These are phyloP conservation scores for Calidris pugnax DNA, from an alignment of 2,113 vertebrate species.

Conservation along the genomic window DNA sequence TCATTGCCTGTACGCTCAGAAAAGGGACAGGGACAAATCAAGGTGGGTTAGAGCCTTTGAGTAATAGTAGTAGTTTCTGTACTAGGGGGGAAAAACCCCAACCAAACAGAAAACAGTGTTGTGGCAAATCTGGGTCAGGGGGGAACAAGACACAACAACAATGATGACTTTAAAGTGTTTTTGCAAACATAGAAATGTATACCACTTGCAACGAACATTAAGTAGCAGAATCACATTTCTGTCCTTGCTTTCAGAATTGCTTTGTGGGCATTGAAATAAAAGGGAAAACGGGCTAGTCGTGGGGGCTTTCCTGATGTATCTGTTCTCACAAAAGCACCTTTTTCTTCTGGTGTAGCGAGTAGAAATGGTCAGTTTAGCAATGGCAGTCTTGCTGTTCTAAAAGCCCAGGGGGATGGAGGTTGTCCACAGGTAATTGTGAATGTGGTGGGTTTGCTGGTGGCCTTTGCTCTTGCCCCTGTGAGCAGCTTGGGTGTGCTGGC, in stretches of 20 bases:
- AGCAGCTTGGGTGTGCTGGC: background rate
- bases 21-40: background rate
- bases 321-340: background rate
- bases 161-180: background rate
- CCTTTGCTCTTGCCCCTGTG: accelerated
- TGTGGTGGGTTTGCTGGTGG: background rate
- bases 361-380: background rate
- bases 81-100: too few relatives aligned
- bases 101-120: too few relatives aligned
- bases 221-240: background rate
- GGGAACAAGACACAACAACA: too few relatives aligned
- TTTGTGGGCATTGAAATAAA: background rate
- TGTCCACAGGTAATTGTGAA: accelerated
- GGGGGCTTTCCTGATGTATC: background rate
- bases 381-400: background rate
- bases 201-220: background rate
- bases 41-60: background rate
- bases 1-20: background rate
- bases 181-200: background rate
- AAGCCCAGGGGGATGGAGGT: background rate
- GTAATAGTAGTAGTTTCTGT: background rate
- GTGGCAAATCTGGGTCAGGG: too few relatives aligned
- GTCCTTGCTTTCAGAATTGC: background rate
- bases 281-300: too few relatives aligned
- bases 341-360: background rate